Conservation (phyloP, 2,113 vertebrate species). For the Pavo muticus region DNA sequence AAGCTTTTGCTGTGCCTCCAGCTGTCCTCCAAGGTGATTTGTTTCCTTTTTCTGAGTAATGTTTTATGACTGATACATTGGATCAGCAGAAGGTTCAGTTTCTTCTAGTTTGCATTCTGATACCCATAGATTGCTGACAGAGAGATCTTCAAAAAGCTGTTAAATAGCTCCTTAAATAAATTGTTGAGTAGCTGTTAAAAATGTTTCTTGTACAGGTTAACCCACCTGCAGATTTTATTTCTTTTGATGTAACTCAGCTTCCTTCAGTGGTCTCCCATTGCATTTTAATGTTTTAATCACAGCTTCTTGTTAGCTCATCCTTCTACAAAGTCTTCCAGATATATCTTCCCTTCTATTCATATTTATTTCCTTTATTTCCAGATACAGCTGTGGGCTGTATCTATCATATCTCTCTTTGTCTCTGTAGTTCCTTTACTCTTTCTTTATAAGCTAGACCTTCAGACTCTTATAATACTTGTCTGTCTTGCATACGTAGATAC, state of each 20-base stretch:
- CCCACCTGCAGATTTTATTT: not conserved
- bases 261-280: not conserved
- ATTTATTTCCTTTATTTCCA: slow-evolving; percentile 8
- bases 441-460: not conserved
- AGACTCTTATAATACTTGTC: not conserved
- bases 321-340: not conserved
- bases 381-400: not conserved
- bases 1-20: not conserved
- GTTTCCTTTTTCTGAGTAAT: not conserved
- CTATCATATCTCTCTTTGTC: not conserved
- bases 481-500: not conserved
- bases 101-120: not conserved
- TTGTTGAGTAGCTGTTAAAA: not conserved
- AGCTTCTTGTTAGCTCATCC: not conserved
- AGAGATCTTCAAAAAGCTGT: not conserved
- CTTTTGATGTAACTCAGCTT: not conserved
- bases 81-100: not conserved
- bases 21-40: not conserved
- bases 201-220: not conserved
- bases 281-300: not conserved
- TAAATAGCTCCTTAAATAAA: not conserved
- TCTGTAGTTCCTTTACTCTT: not conserved
- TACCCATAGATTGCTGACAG: not conserved
- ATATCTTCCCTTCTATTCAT: not conserved
- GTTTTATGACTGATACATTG: not conserved